These are phyloP conservation scores for Synergus itoensis DNA, from an alignment of 2,888 invertebrate species.

Conservation along the genomic window DNA sequence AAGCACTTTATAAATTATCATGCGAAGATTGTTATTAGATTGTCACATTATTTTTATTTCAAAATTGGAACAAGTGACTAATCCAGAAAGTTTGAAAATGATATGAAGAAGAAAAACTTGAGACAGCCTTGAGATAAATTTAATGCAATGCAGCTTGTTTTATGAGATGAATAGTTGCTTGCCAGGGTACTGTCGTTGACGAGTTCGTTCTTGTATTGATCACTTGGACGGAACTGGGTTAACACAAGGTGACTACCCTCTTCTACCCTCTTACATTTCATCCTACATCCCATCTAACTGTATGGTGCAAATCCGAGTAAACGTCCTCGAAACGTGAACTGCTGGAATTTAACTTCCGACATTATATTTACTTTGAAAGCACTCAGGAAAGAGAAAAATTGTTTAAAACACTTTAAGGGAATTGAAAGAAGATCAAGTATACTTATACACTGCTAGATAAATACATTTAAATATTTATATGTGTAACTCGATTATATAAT, in stretches of 20 bases:
- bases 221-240: constrained; percentile 57
- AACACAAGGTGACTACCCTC: constrained; percentile 57
- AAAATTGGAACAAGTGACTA: neutral
- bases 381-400: constrained; percentile 30
- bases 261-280: constrained; percentile 50
- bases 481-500: too few relatives aligned
- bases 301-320: constrained; percentile 37
- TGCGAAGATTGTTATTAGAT: too few relatives aligned
- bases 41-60: too few relatives aligned
- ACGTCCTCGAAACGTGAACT: constrained; percentile 31
- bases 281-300: constrained; percentile 40
- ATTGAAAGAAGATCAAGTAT: neutral
- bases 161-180: constrained; percentile 38
- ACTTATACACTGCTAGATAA: neutral
- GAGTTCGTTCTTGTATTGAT: constrained; percentile 57
- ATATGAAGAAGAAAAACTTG: neutral
- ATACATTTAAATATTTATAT: neutral
- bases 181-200: constrained; percentile 31
- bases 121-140: constrained; percentile 23
- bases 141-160: constrained; percentile 27
- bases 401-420: neutral
- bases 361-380: constrained; percentile 36
- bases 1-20: too few relatives aligned
- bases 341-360: constrained; percentile 29
- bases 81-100: neutral